Conservation (phyloP, 2,888 invertebrate genomes). For the Drosophila mayaguana region DNA sequence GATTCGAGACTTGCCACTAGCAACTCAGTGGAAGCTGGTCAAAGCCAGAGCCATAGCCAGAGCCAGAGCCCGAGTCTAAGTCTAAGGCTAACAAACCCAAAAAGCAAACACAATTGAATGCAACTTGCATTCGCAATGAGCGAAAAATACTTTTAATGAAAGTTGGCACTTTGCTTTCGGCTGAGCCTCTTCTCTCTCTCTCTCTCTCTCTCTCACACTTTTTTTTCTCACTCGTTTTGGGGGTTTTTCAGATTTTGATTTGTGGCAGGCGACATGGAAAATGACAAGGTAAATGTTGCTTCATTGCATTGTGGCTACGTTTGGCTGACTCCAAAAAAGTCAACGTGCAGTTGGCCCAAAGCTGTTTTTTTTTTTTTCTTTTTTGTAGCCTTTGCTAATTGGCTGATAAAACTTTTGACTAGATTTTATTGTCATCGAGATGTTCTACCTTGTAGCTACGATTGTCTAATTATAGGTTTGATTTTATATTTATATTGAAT, state of each 20-base stretch:
- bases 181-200: conserved; percentile 29
- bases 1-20: neutral
- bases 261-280: conserved; percentile 78
- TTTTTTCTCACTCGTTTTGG: conserved; percentile 38
- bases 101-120: conserved; percentile 73
- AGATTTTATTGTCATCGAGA: conserved; percentile 7
- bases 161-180: conserved; percentile 79
- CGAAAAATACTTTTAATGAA: conserved; percentile 80
- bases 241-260: conserved; percentile 68
- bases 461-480: too few species aligned
- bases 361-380: conserved; percentile 16
- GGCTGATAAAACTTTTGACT: neutral
- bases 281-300: conserved; percentile 63
- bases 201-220: neutral
- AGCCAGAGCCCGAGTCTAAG: conserved; percentile 13
- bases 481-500: too few species aligned
- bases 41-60: conserved; percentile 38
- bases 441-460: conserved; percentile 21
- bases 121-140: conserved; percentile 76
- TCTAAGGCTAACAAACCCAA: conserved; percentile 62
- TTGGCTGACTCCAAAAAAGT: conserved; percentile 9
- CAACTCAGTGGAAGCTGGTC: conserved; percentile 49
- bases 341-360: conserved; percentile 31
- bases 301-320: conserved; percentile 16
- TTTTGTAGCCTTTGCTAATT: conserved; percentile 28